These are phyloP conservation scores for Hyperopisus bebe DNA, from an alignment of 2,113 vertebrate species.

Conservation along the genomic window DNA sequence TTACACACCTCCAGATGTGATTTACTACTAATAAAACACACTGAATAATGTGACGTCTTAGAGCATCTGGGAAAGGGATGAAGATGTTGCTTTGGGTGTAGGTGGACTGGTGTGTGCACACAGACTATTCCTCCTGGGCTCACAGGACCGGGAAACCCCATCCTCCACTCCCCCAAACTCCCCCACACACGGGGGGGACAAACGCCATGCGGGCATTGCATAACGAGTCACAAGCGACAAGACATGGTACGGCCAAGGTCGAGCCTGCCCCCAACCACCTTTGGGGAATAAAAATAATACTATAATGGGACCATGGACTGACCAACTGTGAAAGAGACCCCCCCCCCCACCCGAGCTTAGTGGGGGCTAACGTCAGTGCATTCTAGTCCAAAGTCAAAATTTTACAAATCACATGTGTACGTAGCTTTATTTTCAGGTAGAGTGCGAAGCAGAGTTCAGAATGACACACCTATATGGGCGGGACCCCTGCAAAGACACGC, in stretches of 20 bases:
- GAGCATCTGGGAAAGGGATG: background rate
- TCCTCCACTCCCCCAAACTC: no score
- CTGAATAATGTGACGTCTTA: background rate
- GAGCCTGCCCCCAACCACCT: conserved; percentile 18
- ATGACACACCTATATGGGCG: background rate
- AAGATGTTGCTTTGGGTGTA: background rate
- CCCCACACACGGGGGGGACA: no score
- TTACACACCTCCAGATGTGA: background rate
- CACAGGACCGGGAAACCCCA: background rate
- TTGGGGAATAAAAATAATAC: background rate
- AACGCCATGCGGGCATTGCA: background rate
- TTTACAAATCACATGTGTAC: conserved; percentile 21
- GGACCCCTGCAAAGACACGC: background rate
- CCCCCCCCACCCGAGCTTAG: conserved; percentile 24
- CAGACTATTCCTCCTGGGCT: background rate
- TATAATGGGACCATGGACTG: conserved; percentile 17
- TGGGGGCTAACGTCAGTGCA: background rate
- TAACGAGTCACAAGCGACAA: conserved; percentile 29
- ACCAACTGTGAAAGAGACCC: conserved; percentile 37
- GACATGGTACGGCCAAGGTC: conserved; percentile 22
- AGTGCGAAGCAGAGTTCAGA: background rate
- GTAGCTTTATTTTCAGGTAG: background rate
- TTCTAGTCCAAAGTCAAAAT: background rate
- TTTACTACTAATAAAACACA: background rate
- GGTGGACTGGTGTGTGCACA: background rate